Evolutionary conservation across 2,113 vertebrate genomes (phyloP).

Genomic region (Tupaia tana): DNA sequence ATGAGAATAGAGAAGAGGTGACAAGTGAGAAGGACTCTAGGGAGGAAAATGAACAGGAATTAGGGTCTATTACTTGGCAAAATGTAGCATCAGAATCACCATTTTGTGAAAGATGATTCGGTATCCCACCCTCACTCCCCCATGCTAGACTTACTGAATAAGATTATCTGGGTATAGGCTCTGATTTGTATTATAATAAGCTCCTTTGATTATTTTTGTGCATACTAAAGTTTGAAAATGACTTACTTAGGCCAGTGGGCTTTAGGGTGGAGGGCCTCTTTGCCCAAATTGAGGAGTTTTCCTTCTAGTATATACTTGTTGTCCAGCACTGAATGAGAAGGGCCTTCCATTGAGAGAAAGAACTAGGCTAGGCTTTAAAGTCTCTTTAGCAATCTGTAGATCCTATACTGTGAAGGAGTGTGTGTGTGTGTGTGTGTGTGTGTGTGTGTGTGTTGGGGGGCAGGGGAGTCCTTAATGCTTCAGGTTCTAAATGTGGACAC

Average conservation of each 20-base stretch:
- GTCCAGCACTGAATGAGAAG: not conserved
- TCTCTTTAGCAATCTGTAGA: not conserved
- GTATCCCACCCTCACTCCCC: rapidly evolving
- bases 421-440: not conserved
- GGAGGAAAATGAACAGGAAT: not conserved
- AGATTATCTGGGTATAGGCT: not conserved
- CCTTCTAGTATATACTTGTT: not conserved
- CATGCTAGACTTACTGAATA: not conserved
- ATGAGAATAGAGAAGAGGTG: not conserved
- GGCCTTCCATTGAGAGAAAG: not conserved
- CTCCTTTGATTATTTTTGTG: not conserved
- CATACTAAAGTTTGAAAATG: not conserved
- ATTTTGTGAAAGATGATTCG: not conserved
- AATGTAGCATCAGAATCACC: not conserved
- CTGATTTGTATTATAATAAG: not conserved
- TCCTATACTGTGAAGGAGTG: not conserved
- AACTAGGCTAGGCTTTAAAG: not conserved
- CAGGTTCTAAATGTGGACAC: not conserved
- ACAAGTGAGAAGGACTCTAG: not conserved
- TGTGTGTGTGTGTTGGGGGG: too few relatives aligned
- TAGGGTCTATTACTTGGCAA: not conserved
- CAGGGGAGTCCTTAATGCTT: not conserved
- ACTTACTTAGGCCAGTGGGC: not conserved
- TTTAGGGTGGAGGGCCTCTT: not conserved
- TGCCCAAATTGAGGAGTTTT: not conserved